A percentile compares a stretch with the other conserved stretches of the same genome.
phyloP scores from a whole-genome alignment of 2,113 vertebrate genomes.

The Tetrax tetrax region DNA sequence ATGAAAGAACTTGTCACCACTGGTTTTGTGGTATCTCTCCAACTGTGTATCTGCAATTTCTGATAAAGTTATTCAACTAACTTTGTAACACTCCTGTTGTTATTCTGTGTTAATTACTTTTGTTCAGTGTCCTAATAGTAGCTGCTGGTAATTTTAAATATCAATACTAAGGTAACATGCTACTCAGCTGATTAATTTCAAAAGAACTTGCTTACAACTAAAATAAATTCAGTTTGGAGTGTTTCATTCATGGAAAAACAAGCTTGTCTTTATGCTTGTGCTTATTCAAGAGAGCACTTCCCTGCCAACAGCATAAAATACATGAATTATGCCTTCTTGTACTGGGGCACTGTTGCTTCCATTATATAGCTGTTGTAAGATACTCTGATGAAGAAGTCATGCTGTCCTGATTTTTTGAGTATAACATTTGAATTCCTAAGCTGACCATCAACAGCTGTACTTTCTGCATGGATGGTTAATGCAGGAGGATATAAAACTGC shows the following conservation, averaged over 20 bases:
- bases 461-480: constrained; percentile 11
- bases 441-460: constrained; percentile 7
- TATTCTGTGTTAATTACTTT: background rate
- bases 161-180: background rate
- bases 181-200: background rate
- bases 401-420: constrained; percentile 18
- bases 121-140: background rate
- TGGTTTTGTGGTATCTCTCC: background rate
- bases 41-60: background rate
- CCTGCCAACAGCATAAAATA: background rate
- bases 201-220: background rate
- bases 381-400: background rate
- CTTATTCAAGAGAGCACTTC: background rate
- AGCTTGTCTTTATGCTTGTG: background rate
- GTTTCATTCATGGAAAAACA: background rate
- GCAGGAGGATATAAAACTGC: background rate
- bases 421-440: constrained; percentile 40
- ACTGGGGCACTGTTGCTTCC: background rate
- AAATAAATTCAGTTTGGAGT: background rate
- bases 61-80: background rate
- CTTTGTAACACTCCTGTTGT: background rate
- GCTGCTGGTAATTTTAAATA: background rate
- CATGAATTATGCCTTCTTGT: background rate
- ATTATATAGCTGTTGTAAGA: background rate
- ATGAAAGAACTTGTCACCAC: background rate